Evolutionary conservation across 1,140 invertebrate species (phyloP).

Genomic region (Nilaparvata lugens): DNA sequence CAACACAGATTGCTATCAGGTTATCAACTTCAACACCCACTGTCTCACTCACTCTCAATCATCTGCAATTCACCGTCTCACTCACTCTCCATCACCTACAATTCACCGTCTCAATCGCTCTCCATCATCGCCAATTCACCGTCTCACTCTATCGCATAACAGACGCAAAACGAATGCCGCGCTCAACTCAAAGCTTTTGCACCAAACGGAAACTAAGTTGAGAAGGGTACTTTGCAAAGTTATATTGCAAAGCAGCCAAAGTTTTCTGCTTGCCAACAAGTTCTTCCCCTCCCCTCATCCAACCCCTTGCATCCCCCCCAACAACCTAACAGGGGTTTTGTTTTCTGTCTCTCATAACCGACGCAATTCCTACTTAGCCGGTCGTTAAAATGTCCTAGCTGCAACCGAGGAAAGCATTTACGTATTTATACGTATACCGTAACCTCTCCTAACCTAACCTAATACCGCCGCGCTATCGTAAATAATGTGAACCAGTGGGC

Average conservation of each 20-base stretch:
- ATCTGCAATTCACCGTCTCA: conserved; percentile 6
- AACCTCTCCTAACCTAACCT: not conserved
- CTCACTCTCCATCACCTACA: conserved; percentile 10
- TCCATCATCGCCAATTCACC: too few species aligned
- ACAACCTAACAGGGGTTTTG: not conserved
- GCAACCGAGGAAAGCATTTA: not conserved
- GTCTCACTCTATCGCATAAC: not conserved
- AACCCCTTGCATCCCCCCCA: not conserved
- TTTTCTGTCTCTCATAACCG: not conserved
- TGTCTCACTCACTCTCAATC: not conserved
- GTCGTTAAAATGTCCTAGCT: not conserved
- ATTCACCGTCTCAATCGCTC: not conserved
- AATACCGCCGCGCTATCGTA: not conserved
- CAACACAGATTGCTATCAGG: too few species aligned
- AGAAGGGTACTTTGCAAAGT: not conserved
- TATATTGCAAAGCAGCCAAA: not conserved
- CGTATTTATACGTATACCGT: too few species aligned
- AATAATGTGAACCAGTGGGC: too few species aligned
- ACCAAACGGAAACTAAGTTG: not conserved
- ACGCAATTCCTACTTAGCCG: not conserved
- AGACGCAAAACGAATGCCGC: conserved; percentile 18
- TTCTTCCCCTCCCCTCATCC: not conserved
- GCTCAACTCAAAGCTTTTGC: conserved; percentile 19
- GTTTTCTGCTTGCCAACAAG: not conserved
- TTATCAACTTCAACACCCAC: not conserved